Base-by-base conservation (phyloP, 2,113 vertebrate genomes). In the Equus quagga region DNA sequence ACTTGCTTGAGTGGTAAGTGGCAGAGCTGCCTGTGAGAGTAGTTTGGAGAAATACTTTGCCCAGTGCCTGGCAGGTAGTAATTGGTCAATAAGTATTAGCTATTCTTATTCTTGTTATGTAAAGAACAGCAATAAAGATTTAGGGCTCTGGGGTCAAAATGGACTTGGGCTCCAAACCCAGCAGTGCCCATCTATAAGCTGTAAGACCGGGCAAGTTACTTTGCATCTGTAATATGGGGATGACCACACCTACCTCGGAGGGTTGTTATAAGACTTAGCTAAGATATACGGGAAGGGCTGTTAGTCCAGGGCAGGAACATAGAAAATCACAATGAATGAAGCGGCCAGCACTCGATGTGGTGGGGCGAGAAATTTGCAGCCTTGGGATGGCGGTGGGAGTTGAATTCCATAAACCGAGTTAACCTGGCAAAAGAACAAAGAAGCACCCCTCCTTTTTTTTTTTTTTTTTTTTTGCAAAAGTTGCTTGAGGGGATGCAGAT, bases 351-450 rank as follows among this genome's bases (percentile, higher is more conserved):
- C 41, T 62, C 24, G 10, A 12, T 0, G 9, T 21, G 21, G 21
- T 24, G 41, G 60, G 3, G 60, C 46, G 70, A 88, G 69, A 70
- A 33, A 19, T 54, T 28, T 60, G 41, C 73, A 33, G 19, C 41
- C 14, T 58, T 51, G 28, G 44, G 24, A 12, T 60, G 46, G 54
- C 2, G n/a, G 15, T 58, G 80, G 76, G 65, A 56, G 56, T 10
- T 89, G 41, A 81, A 88, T 78, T 72, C 24, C 15, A 23, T 41
- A 60, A 79, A 85, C 31, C 3, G 3, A 54, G 23, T 60, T 70
- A 62, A 76, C 46, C 51, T 0, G 1, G 58, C 21, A 49, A 85
- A 90, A 67, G 46, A 81, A 97, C 93, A 95, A 97, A 97, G 94
- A 73, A 79, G 23, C 33, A 14, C 23, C 14, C 24, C 8, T 31